Percentiles rank a stretch among this genome's conserved stretches.
Conservation (phyloP, 37 sponge, comb jelly and placozoan genomes). For the Oopsacas minuta region DNA sequence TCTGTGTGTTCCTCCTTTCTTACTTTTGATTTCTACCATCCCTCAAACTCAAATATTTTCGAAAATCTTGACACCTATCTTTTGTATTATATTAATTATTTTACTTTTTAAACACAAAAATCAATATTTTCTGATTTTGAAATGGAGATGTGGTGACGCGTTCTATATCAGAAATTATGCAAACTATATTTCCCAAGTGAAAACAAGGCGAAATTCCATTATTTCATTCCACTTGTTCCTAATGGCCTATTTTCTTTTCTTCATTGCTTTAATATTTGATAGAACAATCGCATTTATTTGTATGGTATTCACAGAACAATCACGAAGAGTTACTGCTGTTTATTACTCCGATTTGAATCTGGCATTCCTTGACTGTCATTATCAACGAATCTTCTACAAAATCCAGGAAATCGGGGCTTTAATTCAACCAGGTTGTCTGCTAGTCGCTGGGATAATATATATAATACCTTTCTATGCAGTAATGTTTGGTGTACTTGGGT, state of each 20-base stretch:
- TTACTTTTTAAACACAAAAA: neutral
- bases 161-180: neutral
- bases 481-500: too few relatives aligned
- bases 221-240: neutral
- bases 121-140: neutral
- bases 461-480: neutral
- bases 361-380: neutral
- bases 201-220: neutral
- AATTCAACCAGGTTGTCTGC: neutral
- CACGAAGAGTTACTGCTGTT: neutral
- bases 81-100: neutral
- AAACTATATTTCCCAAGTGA: neutral
- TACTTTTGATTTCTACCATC: neutral
- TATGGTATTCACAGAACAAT: neutral
- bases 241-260: neutral
- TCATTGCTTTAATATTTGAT: neutral
- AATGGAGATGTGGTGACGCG: constrained; percentile 15
- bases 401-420: neutral
- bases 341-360: neutral
- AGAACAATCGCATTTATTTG: neutral
- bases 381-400: neutral
- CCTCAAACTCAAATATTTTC: neutral
- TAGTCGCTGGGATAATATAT: neutral
- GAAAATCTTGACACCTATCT: neutral
- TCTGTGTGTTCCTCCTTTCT: neutral